Conservation (phyloP, 2,888 invertebrate genomes). For the Tetanocera ferruginea region DNA sequence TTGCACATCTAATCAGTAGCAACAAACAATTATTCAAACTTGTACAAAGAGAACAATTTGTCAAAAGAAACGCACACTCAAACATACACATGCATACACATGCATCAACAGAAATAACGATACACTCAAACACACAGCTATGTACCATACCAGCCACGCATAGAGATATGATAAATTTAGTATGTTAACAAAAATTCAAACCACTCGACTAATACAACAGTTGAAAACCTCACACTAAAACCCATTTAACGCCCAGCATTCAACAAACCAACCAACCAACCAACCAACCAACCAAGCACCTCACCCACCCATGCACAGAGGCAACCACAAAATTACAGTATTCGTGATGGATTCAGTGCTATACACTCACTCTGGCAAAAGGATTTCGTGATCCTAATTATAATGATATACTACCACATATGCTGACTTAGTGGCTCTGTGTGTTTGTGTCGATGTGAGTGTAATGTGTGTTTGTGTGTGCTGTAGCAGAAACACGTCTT, state of each 20-base stretch:
- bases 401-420: slow-evolving; percentile 36
- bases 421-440: neutral
- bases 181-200: neutral
- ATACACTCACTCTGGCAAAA: neutral
- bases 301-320: neutral
- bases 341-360: slow-evolving; percentile 28
- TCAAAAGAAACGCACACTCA: slow-evolving; percentile 23
- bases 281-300: neutral
- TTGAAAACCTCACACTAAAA: neutral
- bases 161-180: slow-evolving; percentile 21
- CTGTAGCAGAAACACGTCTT: neutral
- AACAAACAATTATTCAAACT: slow-evolving; percentile 15
- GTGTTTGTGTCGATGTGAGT: neutral
- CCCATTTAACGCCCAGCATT: neutral
- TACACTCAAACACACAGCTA: slow-evolving; percentile 1
- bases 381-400: slow-evolving; percentile 38
- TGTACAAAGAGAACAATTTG: slow-evolving; percentile 31
- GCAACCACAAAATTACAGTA: slow-evolving; percentile 31
- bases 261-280: neutral
- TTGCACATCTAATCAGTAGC: slow-evolving; percentile 7
- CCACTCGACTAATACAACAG: neutral
- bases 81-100: neutral
- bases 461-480: neutral
- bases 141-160: neutral
- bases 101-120: neutral